These are phyloP conservation scores for Lepetodrilus schrolli DNA, from an alignment of 2,888 invertebrate genomes.

Conservation along the genomic window DNA sequence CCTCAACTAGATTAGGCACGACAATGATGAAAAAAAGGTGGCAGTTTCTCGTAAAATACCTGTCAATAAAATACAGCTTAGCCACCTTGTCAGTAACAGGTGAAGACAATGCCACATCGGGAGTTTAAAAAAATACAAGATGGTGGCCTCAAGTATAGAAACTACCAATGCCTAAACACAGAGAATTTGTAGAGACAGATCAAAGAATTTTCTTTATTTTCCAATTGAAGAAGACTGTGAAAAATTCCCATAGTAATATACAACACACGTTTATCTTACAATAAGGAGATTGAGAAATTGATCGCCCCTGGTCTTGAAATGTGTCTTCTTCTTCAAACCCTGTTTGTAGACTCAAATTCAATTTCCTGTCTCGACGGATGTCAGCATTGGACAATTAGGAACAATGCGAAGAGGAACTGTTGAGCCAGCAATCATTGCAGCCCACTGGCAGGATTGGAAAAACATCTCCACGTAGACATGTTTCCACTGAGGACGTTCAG, in stretches of 20 bases:
- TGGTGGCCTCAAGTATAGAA: too few relatives aligned
- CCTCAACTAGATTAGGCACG: too few relatives aligned
- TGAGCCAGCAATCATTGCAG: not conserved
- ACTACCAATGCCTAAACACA: too few relatives aligned
- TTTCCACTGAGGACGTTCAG: not conserved
- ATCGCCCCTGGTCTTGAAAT: slow-evolving; percentile 17
- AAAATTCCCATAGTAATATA: not conserved
- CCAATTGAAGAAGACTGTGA: not conserved
- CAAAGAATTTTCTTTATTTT: slow-evolving; percentile 22
- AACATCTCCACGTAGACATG: not conserved
- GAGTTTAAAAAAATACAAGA: too few relatives aligned
- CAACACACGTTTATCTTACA: not conserved
- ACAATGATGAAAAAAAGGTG: too few relatives aligned
- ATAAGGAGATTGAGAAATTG: slow-evolving; percentile 4
- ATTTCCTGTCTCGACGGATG: slow-evolving; percentile 18
- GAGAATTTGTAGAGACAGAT: not conserved
- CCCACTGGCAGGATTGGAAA: not conserved
- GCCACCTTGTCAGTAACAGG: too few relatives aligned
- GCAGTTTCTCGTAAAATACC: too few relatives aligned
- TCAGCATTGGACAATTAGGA: not conserved
- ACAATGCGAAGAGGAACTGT: slow-evolving; percentile 20
- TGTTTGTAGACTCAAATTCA: slow-evolving; percentile 25
- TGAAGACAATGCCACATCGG: too few relatives aligned
- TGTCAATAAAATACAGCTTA: too few relatives aligned
- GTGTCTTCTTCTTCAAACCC: not conserved